Conservation (phyloP, 2,797 vertebrate species). For the Anguilla obscura region DNA sequence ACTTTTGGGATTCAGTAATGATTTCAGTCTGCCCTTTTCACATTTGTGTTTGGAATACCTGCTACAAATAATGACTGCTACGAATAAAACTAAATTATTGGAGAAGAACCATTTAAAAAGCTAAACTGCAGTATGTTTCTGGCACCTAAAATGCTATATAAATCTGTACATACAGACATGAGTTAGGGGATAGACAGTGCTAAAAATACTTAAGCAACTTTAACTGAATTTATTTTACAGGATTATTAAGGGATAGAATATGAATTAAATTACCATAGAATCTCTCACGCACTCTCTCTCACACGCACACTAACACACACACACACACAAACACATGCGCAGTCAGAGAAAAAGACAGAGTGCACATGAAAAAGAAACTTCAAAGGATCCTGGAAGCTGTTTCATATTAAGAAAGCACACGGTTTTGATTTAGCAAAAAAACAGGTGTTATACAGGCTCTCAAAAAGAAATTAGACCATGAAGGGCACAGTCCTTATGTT, state of each 20-base stretch:
- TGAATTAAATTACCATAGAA: background rate
- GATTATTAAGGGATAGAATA: too few relatives aligned
- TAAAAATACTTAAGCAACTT: background rate
- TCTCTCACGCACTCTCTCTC: constrained; percentile 26
- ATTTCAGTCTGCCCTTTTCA: too few relatives aligned
- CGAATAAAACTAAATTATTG: background rate
- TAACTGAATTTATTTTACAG: background rate
- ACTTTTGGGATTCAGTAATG: too few relatives aligned
- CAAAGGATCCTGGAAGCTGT: constrained; percentile 42
- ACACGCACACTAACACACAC: background rate
- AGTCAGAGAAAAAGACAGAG: constrained; percentile 16
- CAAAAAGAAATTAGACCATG: background rate
- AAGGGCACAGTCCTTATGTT: background rate
- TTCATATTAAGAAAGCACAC: constrained; percentile 38
- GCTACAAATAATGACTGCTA: background rate
- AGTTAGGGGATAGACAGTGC: background rate
- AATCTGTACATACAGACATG: background rate
- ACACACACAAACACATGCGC: background rate
- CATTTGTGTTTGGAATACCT: background rate
- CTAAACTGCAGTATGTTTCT: too few relatives aligned
- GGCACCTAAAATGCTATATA: too few relatives aligned
- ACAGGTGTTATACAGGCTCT: constrained; percentile 44
- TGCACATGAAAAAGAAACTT: constrained; percentile 36
- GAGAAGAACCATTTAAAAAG: background rate
- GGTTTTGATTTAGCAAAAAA: constrained; percentile 40